Evolutionary conservation across 2,113 vertebrate genomes (phyloP).

Genomic region (Oreochromis aureus): DNA sequence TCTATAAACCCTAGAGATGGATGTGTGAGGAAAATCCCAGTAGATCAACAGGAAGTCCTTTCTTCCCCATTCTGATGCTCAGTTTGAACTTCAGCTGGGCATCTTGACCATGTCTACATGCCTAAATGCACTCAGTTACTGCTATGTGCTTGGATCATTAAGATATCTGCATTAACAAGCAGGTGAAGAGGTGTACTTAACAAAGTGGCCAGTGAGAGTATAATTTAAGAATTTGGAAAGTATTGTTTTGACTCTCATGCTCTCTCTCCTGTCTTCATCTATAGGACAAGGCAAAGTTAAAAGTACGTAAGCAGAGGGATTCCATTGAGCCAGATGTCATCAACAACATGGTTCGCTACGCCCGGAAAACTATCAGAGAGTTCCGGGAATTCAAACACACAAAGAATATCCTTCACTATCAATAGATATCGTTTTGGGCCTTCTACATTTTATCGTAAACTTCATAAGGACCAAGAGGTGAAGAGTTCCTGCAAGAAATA

Average conservation of each 20-base stretch:
- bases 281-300: conserved; percentile 87
- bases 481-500: neutral
- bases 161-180: neutral
- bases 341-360: conserved; percentile 84
- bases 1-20: neutral
- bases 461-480: neutral
- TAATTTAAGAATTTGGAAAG: neutral
- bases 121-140: neutral
- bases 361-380: conserved; percentile 82
- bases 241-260: neutral
- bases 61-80: neutral
- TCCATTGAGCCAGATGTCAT: conserved; percentile 74
- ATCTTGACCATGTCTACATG: neutral
- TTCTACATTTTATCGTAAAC: neutral
- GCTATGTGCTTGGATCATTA: neutral
- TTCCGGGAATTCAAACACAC: conserved; percentile 84
- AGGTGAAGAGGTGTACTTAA: neutral
- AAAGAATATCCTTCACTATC: conserved; percentile 87
- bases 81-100: neutral
- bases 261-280: neutral
- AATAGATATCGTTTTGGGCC: neutral
- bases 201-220: neutral
- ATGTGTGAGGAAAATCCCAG: neutral
- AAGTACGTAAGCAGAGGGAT: conserved; percentile 76
- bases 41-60: neutral